Evolutionary conservation across 2,113 vertebrate species (phyloP).

Genomic region (Rallus limicola): DNA sequence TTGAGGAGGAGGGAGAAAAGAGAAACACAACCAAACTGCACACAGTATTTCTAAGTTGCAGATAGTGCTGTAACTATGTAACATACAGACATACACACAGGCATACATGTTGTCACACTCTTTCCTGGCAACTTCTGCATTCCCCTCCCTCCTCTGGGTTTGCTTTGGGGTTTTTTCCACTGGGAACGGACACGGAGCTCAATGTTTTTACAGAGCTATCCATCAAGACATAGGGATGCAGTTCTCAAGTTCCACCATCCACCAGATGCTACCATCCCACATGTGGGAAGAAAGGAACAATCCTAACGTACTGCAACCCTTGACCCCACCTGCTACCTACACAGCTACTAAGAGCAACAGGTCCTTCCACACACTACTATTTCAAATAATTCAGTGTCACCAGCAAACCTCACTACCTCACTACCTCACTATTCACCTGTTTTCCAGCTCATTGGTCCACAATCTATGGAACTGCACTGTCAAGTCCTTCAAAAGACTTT

Average conservation of each 20-base stretch:
- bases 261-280: not conserved
- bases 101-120: not conserved
- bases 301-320: not conserved
- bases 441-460: not conserved
- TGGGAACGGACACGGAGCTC: not conserved
- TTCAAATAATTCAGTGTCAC: not conserved
- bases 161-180: not conserved
- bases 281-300: not conserved
- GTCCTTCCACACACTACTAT: not conserved
- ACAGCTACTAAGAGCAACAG: not conserved
- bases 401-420: not conserved
- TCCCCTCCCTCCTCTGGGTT: not conserved
- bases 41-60: not conserved
- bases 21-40: not conserved
- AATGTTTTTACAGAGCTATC: not conserved
- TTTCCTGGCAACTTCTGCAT: not conserved
- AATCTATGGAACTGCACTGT: not conserved
- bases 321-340: not conserved
- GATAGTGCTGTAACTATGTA: fast-evolving
- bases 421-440: not conserved
- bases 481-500: not conserved
- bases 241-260: not conserved
- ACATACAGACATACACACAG: too few species aligned
- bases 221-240: not conserved
- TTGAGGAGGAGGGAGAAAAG: not conserved